A percentile compares a stretch with the other conserved stretches of the same genome.
Conservation (phyloP, 2,113 vertebrate species). For the Planiliza haematocheilus region DNA sequence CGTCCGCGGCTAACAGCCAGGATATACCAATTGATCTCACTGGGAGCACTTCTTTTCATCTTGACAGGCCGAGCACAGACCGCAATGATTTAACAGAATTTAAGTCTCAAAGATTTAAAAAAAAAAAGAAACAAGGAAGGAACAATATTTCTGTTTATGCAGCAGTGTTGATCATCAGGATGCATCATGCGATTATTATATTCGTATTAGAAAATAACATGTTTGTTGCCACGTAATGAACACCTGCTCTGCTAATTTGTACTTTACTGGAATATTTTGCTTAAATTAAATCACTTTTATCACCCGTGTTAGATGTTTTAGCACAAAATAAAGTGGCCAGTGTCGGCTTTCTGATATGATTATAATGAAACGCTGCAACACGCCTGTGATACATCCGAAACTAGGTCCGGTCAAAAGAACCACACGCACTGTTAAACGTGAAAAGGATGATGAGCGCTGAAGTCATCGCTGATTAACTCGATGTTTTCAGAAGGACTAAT, state of each 20-base stretch:
- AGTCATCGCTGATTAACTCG: conserved; percentile 45
- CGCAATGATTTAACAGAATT: conserved; percentile 9
- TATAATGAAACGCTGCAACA: conserved; percentile 8
- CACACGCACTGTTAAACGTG: conserved; percentile 45
- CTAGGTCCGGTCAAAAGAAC: conserved; percentile 8
- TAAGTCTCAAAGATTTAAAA: too few relatives aligned
- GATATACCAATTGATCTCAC: conserved; percentile 62
- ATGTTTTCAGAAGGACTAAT: conserved; percentile 55
- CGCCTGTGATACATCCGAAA: conserved; percentile 34
- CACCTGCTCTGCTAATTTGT: too few relatives aligned
- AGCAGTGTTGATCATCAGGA: background rate
- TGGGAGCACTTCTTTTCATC: conserved; percentile 40
- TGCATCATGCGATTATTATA: conserved; percentile 24
- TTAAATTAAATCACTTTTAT: too few relatives aligned
- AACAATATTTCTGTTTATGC: conserved; percentile 17
- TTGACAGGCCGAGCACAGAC: conserved; percentile 10
- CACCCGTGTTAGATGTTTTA: background rate
- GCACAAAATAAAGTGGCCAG: conserved; percentile 5
- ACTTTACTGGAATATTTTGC: too few relatives aligned
- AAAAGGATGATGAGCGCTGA: conserved; percentile 43
- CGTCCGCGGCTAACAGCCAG: conserved; percentile 42
- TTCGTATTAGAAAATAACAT: background rate
- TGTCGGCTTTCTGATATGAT: conserved; percentile 2
- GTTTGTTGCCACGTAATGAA: too few relatives aligned
- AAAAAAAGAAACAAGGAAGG: background rate